Evolutionary conservation across 2,888 invertebrate species (phyloP).

Genomic region (Heliconius aoede): DNA sequence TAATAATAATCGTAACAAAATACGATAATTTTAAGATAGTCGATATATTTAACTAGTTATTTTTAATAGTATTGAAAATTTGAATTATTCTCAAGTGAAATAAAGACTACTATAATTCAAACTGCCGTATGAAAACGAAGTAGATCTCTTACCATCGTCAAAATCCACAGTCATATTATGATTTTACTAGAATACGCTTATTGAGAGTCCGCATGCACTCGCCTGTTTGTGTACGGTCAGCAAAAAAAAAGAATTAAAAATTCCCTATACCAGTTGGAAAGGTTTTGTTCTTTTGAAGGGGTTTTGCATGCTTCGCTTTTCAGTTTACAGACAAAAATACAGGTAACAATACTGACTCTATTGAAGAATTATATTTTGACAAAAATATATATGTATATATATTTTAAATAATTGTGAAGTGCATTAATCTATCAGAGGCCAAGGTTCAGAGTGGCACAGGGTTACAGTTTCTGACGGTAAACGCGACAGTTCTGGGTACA

Average conservation of each 20-base stretch:
- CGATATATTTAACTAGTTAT: no score
- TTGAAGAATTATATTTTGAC: background rate
- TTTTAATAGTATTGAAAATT: background rate
- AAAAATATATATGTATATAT: background rate
- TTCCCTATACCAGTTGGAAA: conserved; percentile 7
- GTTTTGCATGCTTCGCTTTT: conserved; percentile 10
- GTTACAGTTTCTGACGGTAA: background rate
- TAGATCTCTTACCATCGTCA: conserved; percentile 25
- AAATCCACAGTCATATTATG: conserved; percentile 58
- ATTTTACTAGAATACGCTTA: conserved; percentile 71
- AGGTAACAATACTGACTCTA: background rate
- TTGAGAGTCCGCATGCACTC: conserved; percentile 58
- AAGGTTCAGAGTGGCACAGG: no score
- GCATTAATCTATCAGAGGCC: no score
- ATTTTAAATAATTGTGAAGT: no score
- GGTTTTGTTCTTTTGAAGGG: conserved; percentile 19
- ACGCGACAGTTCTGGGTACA: background rate
- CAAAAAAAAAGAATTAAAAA: conserved; percentile 38
- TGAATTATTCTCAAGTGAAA: background rate
- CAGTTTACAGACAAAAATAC: background rate
- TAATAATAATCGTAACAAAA: no score
- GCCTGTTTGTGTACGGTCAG: conserved; percentile 51
- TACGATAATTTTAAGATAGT: no score
- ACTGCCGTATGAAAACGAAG: background rate
- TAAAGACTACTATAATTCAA: background rate